Evolutionary conservation across 2,797 vertebrate species (phyloP), one percentile per base, ranked within the genome.

Genomic region (Urocyon cinereoargenteus): DNA sequence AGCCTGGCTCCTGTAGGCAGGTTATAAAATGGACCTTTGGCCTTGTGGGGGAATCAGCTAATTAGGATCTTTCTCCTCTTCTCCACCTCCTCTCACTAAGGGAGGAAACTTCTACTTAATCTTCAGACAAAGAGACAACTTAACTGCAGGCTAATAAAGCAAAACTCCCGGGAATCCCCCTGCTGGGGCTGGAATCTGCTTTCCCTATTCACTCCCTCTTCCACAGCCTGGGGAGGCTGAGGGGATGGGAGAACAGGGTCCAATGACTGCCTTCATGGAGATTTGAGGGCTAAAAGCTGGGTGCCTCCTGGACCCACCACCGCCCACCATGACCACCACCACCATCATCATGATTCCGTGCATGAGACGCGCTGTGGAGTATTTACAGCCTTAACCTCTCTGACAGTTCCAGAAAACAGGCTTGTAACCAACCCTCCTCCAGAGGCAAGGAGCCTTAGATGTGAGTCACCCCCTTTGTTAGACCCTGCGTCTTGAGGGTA

Each of bases 71-170:
- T 24, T 81, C 24, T 70, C 34, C 59, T 90, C 55, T 91, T 64
- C 55, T 79, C 86, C 19, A 45, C 15, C 19, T 9, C 59, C 85
- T 15, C 66, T 79, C 49, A 49, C 49, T 34, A 86, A 86, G 55
- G 83, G 87, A 86, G 81, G 34, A 75, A 82, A 94, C 57, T 73
- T 68, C 90, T 81, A 68, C 34, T 85, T 31, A 94, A 90, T 72
- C 86, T 93, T 89, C 16, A 81, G 73, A 55, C 85, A 86, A 82
- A 57, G 14, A 70, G 83, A 51, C 77, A 87, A 18, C 36, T 86
- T 90, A 91, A 73, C 90, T 73, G 36, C 55, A 36, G 85, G 24
- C 68, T 86, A n/a, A 70, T 36, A 16, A 88, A 93, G 36, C 13
- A 77, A 96, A 96, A 66, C 64, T 34, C 28, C 3, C 1, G 12